Evolutionary conservation across 2,888 invertebrate genomes (phyloP).

Genomic region (Hipparchia semele): DNA sequence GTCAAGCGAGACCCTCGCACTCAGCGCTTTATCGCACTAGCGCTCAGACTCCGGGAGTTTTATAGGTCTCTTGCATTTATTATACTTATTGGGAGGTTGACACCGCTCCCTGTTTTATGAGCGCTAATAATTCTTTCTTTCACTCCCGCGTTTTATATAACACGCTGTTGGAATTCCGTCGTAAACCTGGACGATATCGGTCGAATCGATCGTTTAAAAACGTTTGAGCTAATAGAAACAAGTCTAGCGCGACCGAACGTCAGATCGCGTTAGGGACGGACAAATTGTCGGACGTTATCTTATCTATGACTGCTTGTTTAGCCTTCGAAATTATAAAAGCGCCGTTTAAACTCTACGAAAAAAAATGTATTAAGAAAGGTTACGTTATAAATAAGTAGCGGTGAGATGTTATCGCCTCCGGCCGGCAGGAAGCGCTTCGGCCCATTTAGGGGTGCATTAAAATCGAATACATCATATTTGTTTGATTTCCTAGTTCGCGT

Average conservation of each 20-base stretch:
- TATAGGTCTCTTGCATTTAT: constrained; percentile 67
- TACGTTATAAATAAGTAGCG: constrained; percentile 74
- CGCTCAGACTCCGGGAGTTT: constrained; percentile 58
- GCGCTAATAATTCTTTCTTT: constrained; percentile 66
- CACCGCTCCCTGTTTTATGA: constrained; percentile 64
- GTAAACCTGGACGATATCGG: constrained; percentile 47
- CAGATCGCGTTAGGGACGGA: constrained; percentile 51
- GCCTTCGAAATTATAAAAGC: constrained; percentile 67
- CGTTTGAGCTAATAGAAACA: constrained; percentile 47
- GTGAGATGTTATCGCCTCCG: constrained; percentile 73
- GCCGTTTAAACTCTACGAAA: constrained; percentile 60
- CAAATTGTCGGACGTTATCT: constrained; percentile 66
- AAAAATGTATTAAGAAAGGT: constrained; percentile 61
- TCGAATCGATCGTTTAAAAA: constrained; percentile 41
- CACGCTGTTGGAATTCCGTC: constrained; percentile 52
- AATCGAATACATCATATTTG: constrained; percentile 84
- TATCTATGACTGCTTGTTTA: constrained; percentile 72
- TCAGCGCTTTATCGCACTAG: constrained; percentile 58
- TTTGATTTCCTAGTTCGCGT: constrained; percentile 83
- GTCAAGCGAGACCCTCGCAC: constrained; percentile 57
- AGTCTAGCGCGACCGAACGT: constrained; percentile 47
- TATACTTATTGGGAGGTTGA: constrained; percentile 64
- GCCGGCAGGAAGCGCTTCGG: constrained; percentile 80
- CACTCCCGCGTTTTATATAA: constrained; percentile 61
- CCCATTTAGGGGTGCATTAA: constrained; percentile 84